A percentile compares a stretch with the other conserved stretches of the same genome.
These are phyloP conservation scores for Montipora cactus DNA, from an alignment of 64 coral and sea anemone genomes.

Conservation along the genomic window DNA sequence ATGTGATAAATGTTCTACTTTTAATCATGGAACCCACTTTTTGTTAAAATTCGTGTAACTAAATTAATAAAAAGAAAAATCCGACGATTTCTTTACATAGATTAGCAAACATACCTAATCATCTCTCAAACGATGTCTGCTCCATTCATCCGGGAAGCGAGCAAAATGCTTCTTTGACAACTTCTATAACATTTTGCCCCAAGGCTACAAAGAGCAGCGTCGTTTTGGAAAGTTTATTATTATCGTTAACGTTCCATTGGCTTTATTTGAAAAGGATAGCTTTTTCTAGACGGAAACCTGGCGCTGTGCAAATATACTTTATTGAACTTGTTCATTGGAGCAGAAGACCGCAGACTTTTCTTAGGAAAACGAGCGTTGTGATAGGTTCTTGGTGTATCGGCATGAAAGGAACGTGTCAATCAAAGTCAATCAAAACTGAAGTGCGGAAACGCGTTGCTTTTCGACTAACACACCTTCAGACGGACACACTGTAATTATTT, in stretches of 20 bases:
- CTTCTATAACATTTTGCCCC: neutral
- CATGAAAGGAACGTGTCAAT: conserved; percentile 79
- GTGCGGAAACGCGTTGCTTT: conserved; percentile 43
- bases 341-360: conserved; percentile 18
- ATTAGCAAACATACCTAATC: conserved; percentile 34
- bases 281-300: neutral
- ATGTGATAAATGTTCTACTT: too few relatives aligned
- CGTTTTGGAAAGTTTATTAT: conserved; percentile 21
- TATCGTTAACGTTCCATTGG: neutral
- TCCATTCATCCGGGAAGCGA: neutral
- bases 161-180: neutral
- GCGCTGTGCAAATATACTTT: neutral
- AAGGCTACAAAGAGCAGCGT: neutral
- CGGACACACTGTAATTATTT: too few relatives aligned
- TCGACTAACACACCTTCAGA: conserved; percentile 10
- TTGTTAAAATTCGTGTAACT: too few relatives aligned
- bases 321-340: conserved; percentile 5
- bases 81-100: neutral
- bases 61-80: too few relatives aligned
- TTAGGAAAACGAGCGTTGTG: neutral
- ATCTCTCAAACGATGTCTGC: neutral
- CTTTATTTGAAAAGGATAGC: neutral
- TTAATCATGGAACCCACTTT: too few relatives aligned
- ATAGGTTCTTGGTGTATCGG: conserved; percentile 60
- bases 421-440: conserved; percentile 21